phyloP scores from a whole-genome alignment of 2,113 vertebrate species.

The Lamprotornis superbus region DNA sequence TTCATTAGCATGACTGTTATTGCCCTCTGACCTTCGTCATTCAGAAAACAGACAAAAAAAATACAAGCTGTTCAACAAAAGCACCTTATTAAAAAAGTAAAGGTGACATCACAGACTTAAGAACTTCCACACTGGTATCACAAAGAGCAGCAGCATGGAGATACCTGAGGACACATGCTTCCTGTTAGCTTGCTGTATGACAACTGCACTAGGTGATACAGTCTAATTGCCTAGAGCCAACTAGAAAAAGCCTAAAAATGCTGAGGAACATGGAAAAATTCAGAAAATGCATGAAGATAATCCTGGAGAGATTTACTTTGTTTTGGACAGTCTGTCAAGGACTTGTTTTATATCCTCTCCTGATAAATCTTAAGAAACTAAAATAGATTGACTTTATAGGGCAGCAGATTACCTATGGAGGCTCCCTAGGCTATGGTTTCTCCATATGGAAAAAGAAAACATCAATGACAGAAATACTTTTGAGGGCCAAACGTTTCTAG shows the following conservation, averaged over 20 bases:
- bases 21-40: background rate
- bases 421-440: background rate
- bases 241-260: background rate
- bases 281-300: background rate
- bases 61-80: background rate
- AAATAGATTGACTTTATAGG: background rate
- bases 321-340: background rate
- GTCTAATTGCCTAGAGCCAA: background rate
- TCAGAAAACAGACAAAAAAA: background rate
- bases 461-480: background rate
- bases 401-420: background rate
- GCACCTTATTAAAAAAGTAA: background rate
- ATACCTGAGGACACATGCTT: background rate
- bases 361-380: background rate
- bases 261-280: background rate
- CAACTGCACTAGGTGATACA: background rate
- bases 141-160: background rate
- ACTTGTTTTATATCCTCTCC: background rate
- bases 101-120: background rate
- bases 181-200: background rate
- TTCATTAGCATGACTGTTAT: background rate
- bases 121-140: background rate
- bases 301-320: background rate
- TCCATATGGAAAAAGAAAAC: background rate
- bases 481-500: background rate